phyloP scores from a whole-genome alignment of 2,888 invertebrate species.

The Mesochorus sp. region DNA sequence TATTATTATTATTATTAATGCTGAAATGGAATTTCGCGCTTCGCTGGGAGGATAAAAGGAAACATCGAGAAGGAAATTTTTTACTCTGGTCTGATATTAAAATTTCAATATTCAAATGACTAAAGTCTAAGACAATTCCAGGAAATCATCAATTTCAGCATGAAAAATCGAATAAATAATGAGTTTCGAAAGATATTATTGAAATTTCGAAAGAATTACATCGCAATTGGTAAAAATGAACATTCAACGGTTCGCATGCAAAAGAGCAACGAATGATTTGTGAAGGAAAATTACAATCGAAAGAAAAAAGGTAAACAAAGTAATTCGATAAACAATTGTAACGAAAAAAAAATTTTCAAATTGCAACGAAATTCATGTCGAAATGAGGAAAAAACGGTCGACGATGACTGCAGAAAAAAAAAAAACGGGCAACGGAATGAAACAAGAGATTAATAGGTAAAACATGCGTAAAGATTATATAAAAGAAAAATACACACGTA shows the following conservation, averaged over 20 bases:
- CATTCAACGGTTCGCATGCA: too few species aligned
- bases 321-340: background rate
- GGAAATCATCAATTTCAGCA: too few species aligned
- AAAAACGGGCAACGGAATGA: background rate
- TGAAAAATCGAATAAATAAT: too few species aligned
- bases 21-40: conserved; percentile 48
- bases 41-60: conserved; percentile 15
- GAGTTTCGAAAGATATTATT: too few species aligned
- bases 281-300: too few species aligned
- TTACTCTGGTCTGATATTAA: too few species aligned
- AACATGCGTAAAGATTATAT: conserved; percentile 20
- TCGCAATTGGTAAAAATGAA: too few species aligned
- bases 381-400: background rate
- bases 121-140: too few species aligned
- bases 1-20: conserved; percentile 38
- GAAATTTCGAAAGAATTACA: too few species aligned
- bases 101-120: too few species aligned
- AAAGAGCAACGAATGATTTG: too few species aligned
- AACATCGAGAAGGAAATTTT: conserved; percentile 3
- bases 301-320: too few species aligned
- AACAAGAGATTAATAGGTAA: background rate
- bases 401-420: background rate
- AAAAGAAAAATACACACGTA: conserved; percentile 42
- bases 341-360: background rate
- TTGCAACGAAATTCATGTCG: background rate